Evolutionary conservation across 2,888 invertebrate species (phyloP), one percentile per base, ranked within the genome.

Genomic region (Brachyptera risi): DNA sequence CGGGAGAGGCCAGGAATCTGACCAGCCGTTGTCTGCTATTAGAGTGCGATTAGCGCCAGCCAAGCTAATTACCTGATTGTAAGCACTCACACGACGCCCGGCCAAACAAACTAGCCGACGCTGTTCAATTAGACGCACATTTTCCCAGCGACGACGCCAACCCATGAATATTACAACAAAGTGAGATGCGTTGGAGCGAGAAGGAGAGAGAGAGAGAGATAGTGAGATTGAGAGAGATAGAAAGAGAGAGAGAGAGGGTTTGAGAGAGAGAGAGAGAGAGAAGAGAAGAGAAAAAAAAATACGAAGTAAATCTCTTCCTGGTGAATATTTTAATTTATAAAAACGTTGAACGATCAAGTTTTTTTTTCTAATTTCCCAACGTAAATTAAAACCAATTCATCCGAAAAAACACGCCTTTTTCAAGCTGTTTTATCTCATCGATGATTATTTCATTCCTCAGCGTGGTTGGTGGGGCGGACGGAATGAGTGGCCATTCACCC

Each of bases 271-370:
- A n/a, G n/a, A n/a, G n/a, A n/a, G n/a, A n/a, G n/a, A n/a, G n/a
- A n/a, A n/a, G n/a, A n/a, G n/a, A n/a, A n/a, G n/a, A n/a, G n/a
- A n/a, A n/a, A 3, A 23, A n/a, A 13, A 13, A 9, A 24, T 24
- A 19, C 35, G 37, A 31, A 31, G 31, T 31, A 37, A 9, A 17
- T 17, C 54, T 24, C 3, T 15, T n/a, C 31, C 17, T 7, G n/a
- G 54, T 17, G 51, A 54, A 35, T 37, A 54, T 54, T 54, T 54
- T 54, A 54, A 54, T 54, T 37, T 37, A 17, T 37, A 54, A 11
- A n/a, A 13, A 13, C 17, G 3, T 54, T 17, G 17, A 37, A 54
- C 21, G 54, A 37, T 37, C 35, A 19, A 37, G 13, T 54, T 54
- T 17, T 35, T 24, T 9, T 4, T 2, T 24, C 17, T 7, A 7